These are phyloP conservation scores for Sinotaia quadrata DNA, from an alignment of 2,888 invertebrate species.

Conservation along the genomic window DNA sequence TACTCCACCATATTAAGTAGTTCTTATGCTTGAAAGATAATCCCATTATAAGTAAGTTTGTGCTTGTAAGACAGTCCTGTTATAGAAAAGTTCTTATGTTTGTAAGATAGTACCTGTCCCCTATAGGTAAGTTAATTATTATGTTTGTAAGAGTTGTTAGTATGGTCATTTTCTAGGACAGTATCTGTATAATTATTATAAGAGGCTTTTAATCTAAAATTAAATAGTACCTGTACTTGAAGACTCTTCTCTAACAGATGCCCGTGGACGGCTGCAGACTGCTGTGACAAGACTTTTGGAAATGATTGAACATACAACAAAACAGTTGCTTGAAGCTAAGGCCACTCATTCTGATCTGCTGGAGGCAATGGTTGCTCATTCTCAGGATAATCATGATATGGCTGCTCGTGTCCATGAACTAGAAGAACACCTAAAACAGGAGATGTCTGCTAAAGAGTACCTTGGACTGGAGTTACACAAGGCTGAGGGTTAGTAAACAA, in stretches of 20 bases:
- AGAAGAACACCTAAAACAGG: slow-evolving; percentile 56
- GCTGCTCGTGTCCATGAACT: slow-evolving; percentile 55
- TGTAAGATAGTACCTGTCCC: too few species aligned
- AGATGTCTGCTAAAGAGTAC: slow-evolving; percentile 66
- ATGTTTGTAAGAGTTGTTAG: too few species aligned
- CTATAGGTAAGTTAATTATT: too few species aligned
- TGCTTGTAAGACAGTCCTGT: too few species aligned
- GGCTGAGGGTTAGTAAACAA: slow-evolving; percentile 67
- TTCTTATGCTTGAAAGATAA: too few species aligned
- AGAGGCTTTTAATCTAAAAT: too few species aligned
- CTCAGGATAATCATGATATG: slow-evolving; percentile 50
- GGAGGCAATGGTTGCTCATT: slow-evolving; percentile 48
- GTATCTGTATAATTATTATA: too few species aligned
- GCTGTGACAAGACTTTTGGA: slow-evolving; percentile 65
- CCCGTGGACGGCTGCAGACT: slow-evolving; percentile 58
- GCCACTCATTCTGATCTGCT: slow-evolving; percentile 59
- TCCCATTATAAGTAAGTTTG: too few species aligned
- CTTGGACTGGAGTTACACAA: slow-evolving; percentile 70
- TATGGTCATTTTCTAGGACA: too few species aligned
- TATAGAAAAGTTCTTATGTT: too few species aligned
- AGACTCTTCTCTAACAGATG: slow-evolving; percentile 50
- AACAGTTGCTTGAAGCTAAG: slow-evolving; percentile 61
- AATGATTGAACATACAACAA: slow-evolving; percentile 61
- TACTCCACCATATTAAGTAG: too few species aligned
- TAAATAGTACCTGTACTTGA: too few species aligned